Base-by-base conservation (phyloP, 1,140 invertebrate species). In the Pseudomyrmex dendroicus region DNA sequence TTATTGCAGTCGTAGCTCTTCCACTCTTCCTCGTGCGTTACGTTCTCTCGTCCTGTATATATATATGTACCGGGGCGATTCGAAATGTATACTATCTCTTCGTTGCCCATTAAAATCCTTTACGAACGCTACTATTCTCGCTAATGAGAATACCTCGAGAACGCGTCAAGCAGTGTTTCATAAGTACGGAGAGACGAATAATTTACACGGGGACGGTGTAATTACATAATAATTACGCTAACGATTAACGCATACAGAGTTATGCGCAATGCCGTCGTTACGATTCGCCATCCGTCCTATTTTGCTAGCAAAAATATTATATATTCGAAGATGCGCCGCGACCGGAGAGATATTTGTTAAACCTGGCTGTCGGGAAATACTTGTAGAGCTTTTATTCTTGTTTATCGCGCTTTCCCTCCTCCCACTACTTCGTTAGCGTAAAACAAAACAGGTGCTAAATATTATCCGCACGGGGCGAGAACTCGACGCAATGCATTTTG, bases 1-100 rank as follows among this genome's bases (percentile, higher is more conserved):
- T 80, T 80, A 84, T 84, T 84, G 76, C 83, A 72, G 50, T 35
- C 64, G 83, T 80, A 80, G 76, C 59, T 80, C 66, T 78, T 78
- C 74, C 48, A 56, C 50, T n/a, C n/a, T 50, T 15, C 44, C 63
- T 3, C 8, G 20, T 52, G 50, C 50, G n/a, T 57, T 13, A 56
- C 25, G 13, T 9, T 57, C 62, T 44, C 17, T 10, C 46, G 25
- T 78, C 57, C 52, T 35, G 54, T 68, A 68, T 15, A 25, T 68
- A 25, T 25, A 25, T 25, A 25, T 25, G 25, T 25, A 59, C 73
- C 2, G 64, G 35, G 54, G 59, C 25, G 83, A 84, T 84, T 76
- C 62, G 73, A 76, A 76, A 78, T 67, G 82, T 83, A 83, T 67
- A 78, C 22, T 62, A 17, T 17, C 35, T 22, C 64, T n/a, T 63